Evolutionary conservation across 2,888 invertebrate genomes (phyloP), one percentile per base, ranked within the genome.

Genomic region (Sialis fuliginosa): DNA sequence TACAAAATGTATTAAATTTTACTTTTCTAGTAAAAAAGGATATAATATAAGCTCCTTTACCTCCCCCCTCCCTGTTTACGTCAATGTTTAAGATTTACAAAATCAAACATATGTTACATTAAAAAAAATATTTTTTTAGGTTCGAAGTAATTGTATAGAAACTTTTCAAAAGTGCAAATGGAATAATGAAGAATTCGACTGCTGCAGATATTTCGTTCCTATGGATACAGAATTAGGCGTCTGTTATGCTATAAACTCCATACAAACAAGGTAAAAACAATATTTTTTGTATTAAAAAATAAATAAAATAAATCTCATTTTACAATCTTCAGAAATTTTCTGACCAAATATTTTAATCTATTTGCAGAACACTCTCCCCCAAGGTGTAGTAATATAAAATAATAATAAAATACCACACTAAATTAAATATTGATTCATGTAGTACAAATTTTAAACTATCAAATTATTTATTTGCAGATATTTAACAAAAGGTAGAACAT

Each of bases 201-300:
- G 81, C 55, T 82, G 81, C 57, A 62, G 67, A 44, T 75, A 75
- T 58, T 82, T 82, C 53, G 66, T 67, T 46, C 68, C 69, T n/a
- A 67, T 81, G 61, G 74, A 79, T 51, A 79, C 81, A 0, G 81
- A 81, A 57, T 59, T 81, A 43, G 81, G 81, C 1, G 66, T 68
- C 42, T 81, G 81, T 56, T 81, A 70, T 57, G 74, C 70, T 31
- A 70, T 81, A 8, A 81, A 81, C 55, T 75, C 77, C 1, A 64
- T 75, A 48, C 81, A 81, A 60, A 67, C 69, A 50, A 69, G 67
- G 74, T 71, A 60, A 56, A 57, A 42, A 2, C 4, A 22, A 22
- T 22, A 22, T 2, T 22, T 22, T 22, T 22, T 4, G 22, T 4
- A 22, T 2, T 22, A 22, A 22, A 22, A 22, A 22, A 22, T 22